phyloP scores from a whole-genome alignment of 2,888 invertebrate genomes.

The Galeruca laticollis region DNA sequence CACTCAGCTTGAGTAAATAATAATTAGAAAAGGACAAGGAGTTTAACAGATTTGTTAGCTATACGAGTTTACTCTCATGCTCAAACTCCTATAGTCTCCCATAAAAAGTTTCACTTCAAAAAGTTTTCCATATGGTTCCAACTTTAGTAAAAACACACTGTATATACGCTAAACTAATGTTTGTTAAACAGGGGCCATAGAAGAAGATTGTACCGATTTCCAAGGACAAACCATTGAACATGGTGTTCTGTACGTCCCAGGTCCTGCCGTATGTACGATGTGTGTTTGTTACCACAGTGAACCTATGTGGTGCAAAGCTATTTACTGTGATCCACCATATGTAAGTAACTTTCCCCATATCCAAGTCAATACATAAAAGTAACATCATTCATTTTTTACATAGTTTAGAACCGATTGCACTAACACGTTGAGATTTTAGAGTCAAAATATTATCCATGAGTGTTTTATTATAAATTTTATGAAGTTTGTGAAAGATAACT shows the following conservation, averaged over 20 bases:
- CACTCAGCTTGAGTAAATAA: no score
- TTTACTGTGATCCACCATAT: constrained; percentile 88
- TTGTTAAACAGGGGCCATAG: constrained; percentile 56
- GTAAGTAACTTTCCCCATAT: constrained; percentile 70
- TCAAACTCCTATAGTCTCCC: no score
- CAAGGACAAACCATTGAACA: constrained; percentile 83
- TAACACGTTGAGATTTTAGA: no score
- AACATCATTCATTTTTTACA: background rate
- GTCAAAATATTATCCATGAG: no score
- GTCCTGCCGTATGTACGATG: constrained; percentile 85
- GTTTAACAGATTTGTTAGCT: no score
- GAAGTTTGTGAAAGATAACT: background rate
- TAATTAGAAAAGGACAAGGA: no score
- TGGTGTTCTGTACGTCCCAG: constrained; percentile 85
- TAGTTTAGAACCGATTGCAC: no score
- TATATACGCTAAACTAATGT: background rate
- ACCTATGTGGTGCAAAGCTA: constrained; percentile 89
- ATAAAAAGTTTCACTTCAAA: no score
- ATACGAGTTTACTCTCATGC: no score
- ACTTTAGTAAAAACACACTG: no score
- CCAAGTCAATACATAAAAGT: background rate
- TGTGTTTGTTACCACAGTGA: constrained; percentile 89
- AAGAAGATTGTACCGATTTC: constrained; percentile 87
- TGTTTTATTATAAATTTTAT: no score
- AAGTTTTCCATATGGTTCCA: no score